phyloP scores from a whole-genome alignment of 2,113 vertebrate genomes.

The Bufo bufo region DNA sequence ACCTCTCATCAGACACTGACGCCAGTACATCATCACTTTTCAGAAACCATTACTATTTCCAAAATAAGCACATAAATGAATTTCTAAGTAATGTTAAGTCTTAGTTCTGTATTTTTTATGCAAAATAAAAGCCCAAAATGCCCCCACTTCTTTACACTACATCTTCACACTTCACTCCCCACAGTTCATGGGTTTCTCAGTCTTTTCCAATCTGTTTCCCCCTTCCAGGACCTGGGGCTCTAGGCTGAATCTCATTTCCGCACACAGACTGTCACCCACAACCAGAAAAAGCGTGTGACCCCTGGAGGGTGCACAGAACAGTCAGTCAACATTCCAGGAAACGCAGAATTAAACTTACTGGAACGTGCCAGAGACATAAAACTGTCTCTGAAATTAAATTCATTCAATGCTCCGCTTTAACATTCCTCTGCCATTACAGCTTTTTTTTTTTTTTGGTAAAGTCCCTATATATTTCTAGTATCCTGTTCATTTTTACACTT shows the following conservation, averaged over 20 bases:
- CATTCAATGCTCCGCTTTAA: neutral
- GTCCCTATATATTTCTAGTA: neutral
- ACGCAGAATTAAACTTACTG: slow-evolving; percentile 43
- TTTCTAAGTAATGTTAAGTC: neutral
- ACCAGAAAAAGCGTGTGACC: slow-evolving; percentile 42
- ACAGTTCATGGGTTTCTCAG: slow-evolving; percentile 8
- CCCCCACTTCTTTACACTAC: neutral
- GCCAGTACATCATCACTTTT: neutral
- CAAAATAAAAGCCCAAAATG: slow-evolving; percentile 2
- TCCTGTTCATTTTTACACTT: neutral
- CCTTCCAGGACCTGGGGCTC: slow-evolving; percentile 23
- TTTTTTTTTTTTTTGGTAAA: neutral
- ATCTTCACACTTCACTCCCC: neutral
- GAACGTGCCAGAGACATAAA: slow-evolving; percentile 45
- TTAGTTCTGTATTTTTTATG: neutral
- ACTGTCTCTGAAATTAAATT: slow-evolving; percentile 35
- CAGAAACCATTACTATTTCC: neutral
- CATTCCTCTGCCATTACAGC: neutral
- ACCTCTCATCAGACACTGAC: neutral
- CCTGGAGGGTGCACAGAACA: slow-evolving; percentile 38
- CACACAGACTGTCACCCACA: slow-evolving; percentile 48
- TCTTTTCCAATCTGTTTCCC: slow-evolving; percentile 38
- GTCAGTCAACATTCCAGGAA: slow-evolving; percentile 50
- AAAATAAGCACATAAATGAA: neutral
- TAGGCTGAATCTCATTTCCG: slow-evolving; percentile 50